Evolutionary conservation across 35 echinoderm and acorn worm genomes (phyloP).

Genomic region (Heliocidaris erythrogramma): DNA sequence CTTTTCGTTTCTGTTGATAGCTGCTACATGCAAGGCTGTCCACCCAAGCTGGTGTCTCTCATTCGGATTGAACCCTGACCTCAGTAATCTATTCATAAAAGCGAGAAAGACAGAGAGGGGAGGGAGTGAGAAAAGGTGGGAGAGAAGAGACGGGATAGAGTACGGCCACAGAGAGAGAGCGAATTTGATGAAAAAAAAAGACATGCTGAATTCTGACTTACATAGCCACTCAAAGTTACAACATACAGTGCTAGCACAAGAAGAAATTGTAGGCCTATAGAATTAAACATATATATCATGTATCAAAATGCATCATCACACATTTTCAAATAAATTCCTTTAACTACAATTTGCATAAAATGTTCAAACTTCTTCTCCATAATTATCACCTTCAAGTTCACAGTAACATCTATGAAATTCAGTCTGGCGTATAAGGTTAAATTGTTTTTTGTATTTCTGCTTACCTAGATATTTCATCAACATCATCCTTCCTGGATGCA

Average conservation of each 20-base stretch:
- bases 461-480: conserved; percentile 76
- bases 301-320: too few species aligned
- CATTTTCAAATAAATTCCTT: too few species aligned
- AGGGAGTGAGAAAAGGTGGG: neutral
- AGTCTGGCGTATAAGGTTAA: too few species aligned
- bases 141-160: neutral
- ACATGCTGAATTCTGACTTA: neutral
- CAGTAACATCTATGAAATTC: too few species aligned
- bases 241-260: neutral
- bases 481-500: conserved; percentile 67
- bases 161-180: neutral
- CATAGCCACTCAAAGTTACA: neutral
- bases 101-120: neutral
- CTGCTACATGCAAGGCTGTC: conserved; percentile 91
- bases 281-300: too few species aligned
- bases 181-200: neutral
- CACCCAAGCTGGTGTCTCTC: conserved; percentile 85
- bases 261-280: neutral
- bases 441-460: neutral
- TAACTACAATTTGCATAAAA: too few species aligned
- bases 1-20: conserved; percentile 91
- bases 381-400: too few species aligned
- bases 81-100: conserved; percentile 63
- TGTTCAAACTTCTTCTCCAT: too few species aligned
- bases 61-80: conserved; percentile 86